These are phyloP conservation scores for Limnodromus scolopaceus DNA, from an alignment of 2,797 vertebrate species.

Conservation along the genomic window DNA sequence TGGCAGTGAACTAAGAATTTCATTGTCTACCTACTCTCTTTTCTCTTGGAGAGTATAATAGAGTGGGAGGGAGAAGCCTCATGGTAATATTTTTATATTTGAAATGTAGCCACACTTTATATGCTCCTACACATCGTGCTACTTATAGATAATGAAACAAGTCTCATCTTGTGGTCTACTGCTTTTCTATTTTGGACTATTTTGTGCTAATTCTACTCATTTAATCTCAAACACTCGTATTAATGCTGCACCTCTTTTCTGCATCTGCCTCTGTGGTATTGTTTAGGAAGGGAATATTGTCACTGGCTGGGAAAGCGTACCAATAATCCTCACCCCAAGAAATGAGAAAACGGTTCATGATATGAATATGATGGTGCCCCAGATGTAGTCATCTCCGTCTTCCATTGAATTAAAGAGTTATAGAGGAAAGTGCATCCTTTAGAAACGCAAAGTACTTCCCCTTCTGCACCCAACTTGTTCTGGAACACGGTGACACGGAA, in stretches of 20 bases:
- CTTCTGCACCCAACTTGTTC: background rate
- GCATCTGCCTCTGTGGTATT: background rate
- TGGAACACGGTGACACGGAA: background rate
- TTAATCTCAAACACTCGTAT: background rate
- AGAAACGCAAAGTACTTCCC: background rate
- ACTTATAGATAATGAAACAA: conserved; percentile 65
- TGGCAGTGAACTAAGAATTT: conserved; percentile 70
- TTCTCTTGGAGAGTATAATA: conserved; percentile 73
- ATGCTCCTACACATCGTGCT: conserved; percentile 59
- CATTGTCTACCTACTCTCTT: conserved; percentile 73
- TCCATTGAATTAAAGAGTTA: background rate
- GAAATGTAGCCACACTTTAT: conserved; percentile 67
- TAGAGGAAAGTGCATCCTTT: background rate
- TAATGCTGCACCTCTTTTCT: background rate
- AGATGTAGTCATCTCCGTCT: background rate
- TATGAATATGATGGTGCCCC: background rate
- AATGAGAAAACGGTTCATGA: background rate
- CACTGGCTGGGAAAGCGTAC: background rate
- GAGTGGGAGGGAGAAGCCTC: conserved; percentile 68
- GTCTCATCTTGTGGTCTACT: conserved; percentile 53
- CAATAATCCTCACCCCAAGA: background rate
- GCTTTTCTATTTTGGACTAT: conserved; percentile 37
- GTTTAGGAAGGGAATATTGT: background rate
- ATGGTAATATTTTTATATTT: conserved; percentile 70
- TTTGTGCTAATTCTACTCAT: conserved; percentile 37